phyloP scores from a whole-genome alignment of 1,140 invertebrate genomes.

The Glomeris maerens region DNA sequence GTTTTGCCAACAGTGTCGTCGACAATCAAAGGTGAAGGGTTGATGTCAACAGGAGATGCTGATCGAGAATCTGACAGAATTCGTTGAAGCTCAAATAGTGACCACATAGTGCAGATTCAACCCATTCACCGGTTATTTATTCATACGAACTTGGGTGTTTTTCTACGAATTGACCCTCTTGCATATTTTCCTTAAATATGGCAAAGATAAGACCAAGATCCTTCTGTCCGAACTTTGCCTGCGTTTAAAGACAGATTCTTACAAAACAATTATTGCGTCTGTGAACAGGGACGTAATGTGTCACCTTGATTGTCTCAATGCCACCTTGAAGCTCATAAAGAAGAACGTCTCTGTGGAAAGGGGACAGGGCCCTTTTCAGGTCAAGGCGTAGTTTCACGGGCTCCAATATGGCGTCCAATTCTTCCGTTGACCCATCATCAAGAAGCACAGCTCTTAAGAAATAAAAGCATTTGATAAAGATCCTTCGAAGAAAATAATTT shows the following conservation, averaged over 20 bases:
- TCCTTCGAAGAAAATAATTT: background rate
- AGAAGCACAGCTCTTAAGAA: slow-evolving; percentile 48
- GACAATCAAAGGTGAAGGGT: slow-evolving; percentile 19
- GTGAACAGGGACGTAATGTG: too few species aligned
- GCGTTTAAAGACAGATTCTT: background rate
- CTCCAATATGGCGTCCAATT: slow-evolving; percentile 59
- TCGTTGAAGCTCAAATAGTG: too few species aligned
- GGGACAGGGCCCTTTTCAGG: slow-evolving; percentile 46
- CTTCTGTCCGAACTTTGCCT: slow-evolving; percentile 52
- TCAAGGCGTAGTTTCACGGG: slow-evolving; percentile 55
- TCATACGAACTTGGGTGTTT: slow-evolving; percentile 10
- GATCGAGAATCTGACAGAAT: slow-evolving; percentile 21
- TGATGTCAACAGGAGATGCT: slow-evolving; percentile 19
- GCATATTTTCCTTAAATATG: slow-evolving; percentile 51
- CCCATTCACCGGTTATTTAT: slow-evolving; percentile 4
- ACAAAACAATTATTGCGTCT: too few species aligned
- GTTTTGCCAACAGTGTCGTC: slow-evolving; percentile 49
- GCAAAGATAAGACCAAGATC: slow-evolving; percentile 51
- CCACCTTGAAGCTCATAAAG: slow-evolving; percentile 49
- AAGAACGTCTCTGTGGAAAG: slow-evolving; percentile 27
- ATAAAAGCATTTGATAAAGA: background rate
- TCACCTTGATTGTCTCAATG: slow-evolving; percentile 45
- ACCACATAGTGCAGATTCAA: too few species aligned
- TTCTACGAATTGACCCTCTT: slow-evolving; percentile 33
- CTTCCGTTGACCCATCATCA: slow-evolving; percentile 49